Evolutionary conservation across 2,888 invertebrate genomes (phyloP).

Genomic region (Microctonus brassicae): DNA sequence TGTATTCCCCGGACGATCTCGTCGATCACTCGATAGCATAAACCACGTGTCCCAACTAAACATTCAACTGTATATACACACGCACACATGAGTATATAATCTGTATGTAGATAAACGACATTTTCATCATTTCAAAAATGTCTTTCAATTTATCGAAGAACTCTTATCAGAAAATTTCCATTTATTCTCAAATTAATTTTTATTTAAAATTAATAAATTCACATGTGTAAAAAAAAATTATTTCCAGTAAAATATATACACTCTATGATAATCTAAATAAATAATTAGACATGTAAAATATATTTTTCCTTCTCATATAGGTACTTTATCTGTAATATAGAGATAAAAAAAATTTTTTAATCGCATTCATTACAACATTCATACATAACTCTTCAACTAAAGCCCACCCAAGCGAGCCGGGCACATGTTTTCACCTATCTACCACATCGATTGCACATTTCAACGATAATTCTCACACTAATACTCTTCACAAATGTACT

Average conservation of each 20-base stretch:
- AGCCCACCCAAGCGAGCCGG: background rate
- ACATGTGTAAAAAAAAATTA: too few relatives aligned
- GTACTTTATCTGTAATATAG: background rate
- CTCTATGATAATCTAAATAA: background rate
- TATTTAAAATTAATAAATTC: too few relatives aligned
- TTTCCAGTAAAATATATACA: too few relatives aligned
- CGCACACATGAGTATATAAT: too few relatives aligned
- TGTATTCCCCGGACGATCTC: conserved; percentile 35
- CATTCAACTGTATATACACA: background rate
- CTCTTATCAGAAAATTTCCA: too few relatives aligned
- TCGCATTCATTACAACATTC: conserved; percentile 27
- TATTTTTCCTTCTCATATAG: background rate
- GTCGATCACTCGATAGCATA: conserved; percentile 48
- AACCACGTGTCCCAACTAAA: conserved; percentile 39
- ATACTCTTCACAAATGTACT: conserved; percentile 5
- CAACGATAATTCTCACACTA: background rate
- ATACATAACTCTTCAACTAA: conserved; percentile 17
- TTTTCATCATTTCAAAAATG: background rate
- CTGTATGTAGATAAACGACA: background rate
- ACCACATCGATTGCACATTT: conserved; percentile 26
- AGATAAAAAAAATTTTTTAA: conserved; percentile 10
- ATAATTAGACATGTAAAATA: background rate
- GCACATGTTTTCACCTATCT: background rate
- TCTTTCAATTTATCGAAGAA: too few relatives aligned
- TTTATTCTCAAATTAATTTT: too few relatives aligned